Base-by-base conservation (phyloP, 1,140 invertebrate genomes). In the Colletes gigas region DNA sequence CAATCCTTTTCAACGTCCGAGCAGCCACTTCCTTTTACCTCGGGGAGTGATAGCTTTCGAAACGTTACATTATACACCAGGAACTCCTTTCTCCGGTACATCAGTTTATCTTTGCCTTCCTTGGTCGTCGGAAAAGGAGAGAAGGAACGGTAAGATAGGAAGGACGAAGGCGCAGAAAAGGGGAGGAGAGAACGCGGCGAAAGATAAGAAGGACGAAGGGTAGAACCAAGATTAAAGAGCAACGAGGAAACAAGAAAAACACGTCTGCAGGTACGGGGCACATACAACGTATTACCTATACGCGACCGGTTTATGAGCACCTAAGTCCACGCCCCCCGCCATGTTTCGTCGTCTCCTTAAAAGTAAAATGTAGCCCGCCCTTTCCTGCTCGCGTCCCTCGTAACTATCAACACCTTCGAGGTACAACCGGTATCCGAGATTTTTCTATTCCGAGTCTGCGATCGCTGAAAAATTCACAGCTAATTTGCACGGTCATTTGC, bases 31-130 rank as follows among this genome's bases (percentile, higher is more conserved):
- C 60, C 52, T 73, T 65, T 65, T 68, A 59, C 54, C 54, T 68
- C 14, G 21, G 54, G 54, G 44, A 74, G 78, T 75, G 72, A 77
- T 81, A 70, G 79, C 79, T 81, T 81, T 77, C 71, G 73, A 77
- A 81, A 81, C 73, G 79, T 62, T 75, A 81, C 78, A 80, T 74
- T 80, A 74, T 80, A 80, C 72, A 75, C 65, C 44, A 21, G 78
- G 50, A 77, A 62, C 79, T 77, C 55, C 50, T 70, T 77, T 81
- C 73, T 59, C 66, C 47, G 50, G 69, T 59, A 17, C 55, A n/a
- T 69, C 66, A n/a, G 71, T 67, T 68, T 73, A 39, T 81, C 73
- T 77, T 81, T 69, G 62, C 72, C 72, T 68, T 55, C 30, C 60
- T 67, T 62, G 73, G 44, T 47, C 17, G 62, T 60, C 30, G 50